Base-by-base conservation (phyloP, 2,888 invertebrate species). In the Apodemia mormo region DNA sequence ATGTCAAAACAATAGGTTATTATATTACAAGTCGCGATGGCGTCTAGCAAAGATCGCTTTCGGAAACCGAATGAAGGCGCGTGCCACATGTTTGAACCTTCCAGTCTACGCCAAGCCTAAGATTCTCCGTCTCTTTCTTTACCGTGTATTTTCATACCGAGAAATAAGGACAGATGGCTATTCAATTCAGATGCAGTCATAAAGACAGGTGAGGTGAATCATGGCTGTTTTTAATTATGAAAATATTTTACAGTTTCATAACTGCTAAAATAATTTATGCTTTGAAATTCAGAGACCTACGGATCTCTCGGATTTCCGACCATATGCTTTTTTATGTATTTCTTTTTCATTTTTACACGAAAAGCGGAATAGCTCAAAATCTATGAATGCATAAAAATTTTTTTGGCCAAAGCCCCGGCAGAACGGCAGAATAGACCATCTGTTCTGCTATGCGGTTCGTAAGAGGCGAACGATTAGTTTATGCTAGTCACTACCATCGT, bases 41-140 rank as follows among this genome's bases (percentile, higher is more conserved):
- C 93, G 89, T 86, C 90, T 81, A 77, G 80, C 76, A 82, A 76
- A 81, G 77, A 73, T 81, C 79, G 77, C 86, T 88, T 83, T 89
- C 88, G 82, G 79, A 86, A 86, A 88, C 90, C 88, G 92, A 92
- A 92, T 93, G 90, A 85, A 83, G 86, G 87, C 92, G 91, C 92
- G 92, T 92, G 92, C 90, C 90, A 88, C 88, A 90, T 87, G 90
- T 82, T 86, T 78, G 78, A 80, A 79, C 82, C 80, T 80, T 78
- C 65, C 61, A 64, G 61, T 64, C 12, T 64, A 64, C 61, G 77
- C 68, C 66, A 61, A 69, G 69, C 76, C 77, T 74, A 82, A 82
- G 81, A 82, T 82, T 74, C 79, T 76, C 84, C 76, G 82, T 92
- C 92, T 85, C 92, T 91, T 85, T 92, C 89, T 86, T 85, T 54